Percentiles rank a stretch among this genome's conserved stretches.
phyloP scores from a whole-genome alignment of 2,797 vertebrate species.

The Oreochromis mossambicus region DNA sequence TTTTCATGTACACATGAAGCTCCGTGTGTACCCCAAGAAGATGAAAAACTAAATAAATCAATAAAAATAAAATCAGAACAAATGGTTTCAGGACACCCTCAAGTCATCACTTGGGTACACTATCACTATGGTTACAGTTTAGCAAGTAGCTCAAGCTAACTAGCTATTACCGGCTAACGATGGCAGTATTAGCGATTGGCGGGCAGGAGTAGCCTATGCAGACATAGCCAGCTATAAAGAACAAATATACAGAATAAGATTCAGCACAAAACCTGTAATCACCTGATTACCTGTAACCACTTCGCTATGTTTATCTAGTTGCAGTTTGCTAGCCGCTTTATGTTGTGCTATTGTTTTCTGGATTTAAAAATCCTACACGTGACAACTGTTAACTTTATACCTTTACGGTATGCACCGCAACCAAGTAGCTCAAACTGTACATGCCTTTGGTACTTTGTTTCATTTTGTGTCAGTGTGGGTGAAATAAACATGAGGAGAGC shows the following conservation, averaged over 20 bases:
- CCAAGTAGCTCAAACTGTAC: accelerated
- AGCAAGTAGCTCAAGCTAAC: slow-evolving; percentile 26
- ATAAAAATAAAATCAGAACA: background rate
- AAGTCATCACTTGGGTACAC: background rate
- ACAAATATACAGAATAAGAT: background rate
- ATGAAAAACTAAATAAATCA: background rate
- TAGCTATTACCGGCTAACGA: slow-evolving; percentile 34
- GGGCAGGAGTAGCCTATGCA: slow-evolving; percentile 29
- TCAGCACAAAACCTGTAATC: background rate
- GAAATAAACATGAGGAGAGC: background rate
- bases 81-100: background rate
- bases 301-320: background rate
- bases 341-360: slow-evolving; percentile 6
- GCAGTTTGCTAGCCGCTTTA: background rate
- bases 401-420: background rate
- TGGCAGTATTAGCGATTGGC: slow-evolving; percentile 41
- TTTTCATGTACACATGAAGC: slow-evolving; percentile 40
- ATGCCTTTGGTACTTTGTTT: background rate
- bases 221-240: background rate
- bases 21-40: background rate
- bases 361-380: background rate
- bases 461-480: background rate
- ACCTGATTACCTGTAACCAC: background rate
- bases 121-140: background rate
- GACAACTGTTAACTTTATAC: background rate